Evolutionary conservation across 2,113 vertebrate genomes (phyloP).

Genomic region (Anarhynchus alexandrinus): DNA sequence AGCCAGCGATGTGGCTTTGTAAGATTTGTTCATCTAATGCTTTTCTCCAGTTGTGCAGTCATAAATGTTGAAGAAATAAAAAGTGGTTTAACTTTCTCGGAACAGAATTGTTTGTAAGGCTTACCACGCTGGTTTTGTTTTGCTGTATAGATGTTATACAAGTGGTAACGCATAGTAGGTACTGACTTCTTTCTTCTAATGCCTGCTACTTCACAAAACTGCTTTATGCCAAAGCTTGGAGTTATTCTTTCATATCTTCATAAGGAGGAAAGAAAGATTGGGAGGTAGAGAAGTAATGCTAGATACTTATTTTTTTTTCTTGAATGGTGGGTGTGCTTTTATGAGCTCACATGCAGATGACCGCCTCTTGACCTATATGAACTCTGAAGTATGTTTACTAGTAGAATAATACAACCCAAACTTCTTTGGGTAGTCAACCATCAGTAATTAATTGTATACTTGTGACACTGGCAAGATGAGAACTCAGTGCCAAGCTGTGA

Average conservation of each 20-base stretch:
- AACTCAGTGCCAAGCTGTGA: not conserved
- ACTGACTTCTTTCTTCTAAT: not conserved
- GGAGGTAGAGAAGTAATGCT: not conserved
- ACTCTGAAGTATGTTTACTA: not conserved
- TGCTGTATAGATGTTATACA: not conserved
- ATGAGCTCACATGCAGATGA: not conserved
- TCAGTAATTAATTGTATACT: not conserved
- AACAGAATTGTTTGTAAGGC: not conserved
- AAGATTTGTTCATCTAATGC: not conserved
- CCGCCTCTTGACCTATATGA: not conserved
- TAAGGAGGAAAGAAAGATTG: not conserved
- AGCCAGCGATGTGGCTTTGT: not conserved
- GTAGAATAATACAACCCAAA: not conserved
- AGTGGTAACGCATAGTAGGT: not conserved
- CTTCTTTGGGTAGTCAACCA: not conserved
- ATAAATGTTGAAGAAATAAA: not conserved
- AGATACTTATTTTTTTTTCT: not conserved
- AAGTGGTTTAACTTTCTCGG: not conserved
- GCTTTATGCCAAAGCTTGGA: not conserved
- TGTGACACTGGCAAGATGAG: not conserved
- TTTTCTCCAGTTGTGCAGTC: not conserved
- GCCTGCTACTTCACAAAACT: not conserved
- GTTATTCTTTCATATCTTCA: not conserved
- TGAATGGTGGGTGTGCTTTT: not conserved
- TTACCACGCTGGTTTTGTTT: not conserved